Percentiles rank a stretch among this genome's conserved stretches.
Conservation (phyloP, 2,797 vertebrate species). For the Arctocebus calabarensis region DNA sequence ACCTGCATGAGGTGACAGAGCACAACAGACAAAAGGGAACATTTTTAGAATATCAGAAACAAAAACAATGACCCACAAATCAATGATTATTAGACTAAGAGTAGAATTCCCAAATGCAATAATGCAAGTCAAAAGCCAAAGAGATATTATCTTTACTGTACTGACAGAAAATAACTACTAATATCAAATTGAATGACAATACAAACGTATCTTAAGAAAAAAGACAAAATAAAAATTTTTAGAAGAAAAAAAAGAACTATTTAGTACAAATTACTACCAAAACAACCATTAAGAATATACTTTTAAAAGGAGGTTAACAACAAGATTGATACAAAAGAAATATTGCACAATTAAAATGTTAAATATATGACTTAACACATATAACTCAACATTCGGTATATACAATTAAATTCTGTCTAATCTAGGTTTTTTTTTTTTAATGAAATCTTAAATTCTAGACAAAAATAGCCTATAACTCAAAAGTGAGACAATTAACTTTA, state of each 20-base stretch:
- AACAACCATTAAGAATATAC: background rate
- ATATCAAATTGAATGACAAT: background rate
- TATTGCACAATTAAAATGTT: background rate
- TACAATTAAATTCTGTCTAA: background rate
- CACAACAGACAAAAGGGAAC: background rate
- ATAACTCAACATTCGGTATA: background rate
- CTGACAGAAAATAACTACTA: background rate
- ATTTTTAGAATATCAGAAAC: background rate
- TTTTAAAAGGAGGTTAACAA: background rate
- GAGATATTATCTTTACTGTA: too few relatives aligned
- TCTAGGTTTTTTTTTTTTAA: background rate
- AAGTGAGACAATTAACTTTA: background rate
- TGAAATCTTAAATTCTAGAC: background rate
- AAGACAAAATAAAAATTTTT: background rate
- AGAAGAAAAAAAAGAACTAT: background rate
- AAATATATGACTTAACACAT: background rate
- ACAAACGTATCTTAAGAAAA: background rate
- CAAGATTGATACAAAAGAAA: background rate
- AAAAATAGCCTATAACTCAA: background rate
- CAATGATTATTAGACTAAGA: background rate
- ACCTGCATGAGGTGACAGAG: background rate
- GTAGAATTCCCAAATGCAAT: background rate
- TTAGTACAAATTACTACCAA: background rate
- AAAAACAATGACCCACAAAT: background rate
- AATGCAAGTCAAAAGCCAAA: background rate